These are phyloP conservation scores for Rhinolophus sinicus DNA, from an alignment of 2,113 vertebrate species.

Conservation along the genomic window DNA sequence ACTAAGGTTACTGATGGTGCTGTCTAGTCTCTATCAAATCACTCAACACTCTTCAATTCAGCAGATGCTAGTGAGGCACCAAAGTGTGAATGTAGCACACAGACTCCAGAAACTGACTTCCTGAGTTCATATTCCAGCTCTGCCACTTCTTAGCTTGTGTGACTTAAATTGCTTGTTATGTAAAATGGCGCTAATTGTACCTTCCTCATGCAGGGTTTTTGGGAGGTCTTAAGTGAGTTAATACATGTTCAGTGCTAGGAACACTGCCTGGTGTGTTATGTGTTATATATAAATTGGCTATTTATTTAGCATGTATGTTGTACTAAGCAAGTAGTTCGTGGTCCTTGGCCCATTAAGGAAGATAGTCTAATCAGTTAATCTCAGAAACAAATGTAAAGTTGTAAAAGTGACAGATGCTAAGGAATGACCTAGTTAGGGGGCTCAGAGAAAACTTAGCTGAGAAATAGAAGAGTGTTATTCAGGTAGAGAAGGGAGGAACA, in stretches of 20 bases:
- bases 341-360: background rate
- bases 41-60: background rate
- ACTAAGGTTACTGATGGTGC: background rate
- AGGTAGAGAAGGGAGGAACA: background rate
- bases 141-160: background rate
- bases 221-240: background rate
- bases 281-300: background rate
- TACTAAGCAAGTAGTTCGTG: background rate
- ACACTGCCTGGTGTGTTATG: background rate
- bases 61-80: background rate
- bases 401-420: background rate
- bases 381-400: conserved; percentile 4
- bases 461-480: background rate
- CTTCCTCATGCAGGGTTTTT: background rate
- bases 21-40: background rate
- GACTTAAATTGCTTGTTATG: background rate
- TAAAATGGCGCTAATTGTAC: background rate
- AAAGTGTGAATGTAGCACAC: background rate
- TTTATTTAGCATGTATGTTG: background rate
- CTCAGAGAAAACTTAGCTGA: background rate
- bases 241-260: background rate
- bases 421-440: background rate
- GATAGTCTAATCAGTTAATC: background rate
- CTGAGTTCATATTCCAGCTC: background rate
- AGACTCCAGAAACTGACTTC: background rate